Evolutionary conservation across 2,797 vertebrate species (phyloP).

Genomic region (Tapera naevia): DNA sequence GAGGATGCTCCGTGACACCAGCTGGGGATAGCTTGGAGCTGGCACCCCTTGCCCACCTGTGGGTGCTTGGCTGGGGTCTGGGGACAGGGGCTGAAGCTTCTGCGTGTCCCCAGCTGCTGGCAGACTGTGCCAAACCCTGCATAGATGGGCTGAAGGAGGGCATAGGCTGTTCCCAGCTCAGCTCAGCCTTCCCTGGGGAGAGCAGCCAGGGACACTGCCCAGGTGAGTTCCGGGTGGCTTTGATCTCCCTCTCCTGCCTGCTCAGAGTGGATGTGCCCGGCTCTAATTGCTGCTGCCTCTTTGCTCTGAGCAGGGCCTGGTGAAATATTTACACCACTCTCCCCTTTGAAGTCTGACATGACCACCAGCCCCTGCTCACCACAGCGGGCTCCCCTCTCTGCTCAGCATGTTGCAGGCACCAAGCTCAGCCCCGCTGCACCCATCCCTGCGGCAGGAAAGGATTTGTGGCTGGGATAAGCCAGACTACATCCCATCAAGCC

Average conservation of each 20-base stretch:
- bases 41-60: fast-evolving
- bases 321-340: background rate
- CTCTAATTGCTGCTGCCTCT: background rate
- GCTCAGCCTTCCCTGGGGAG: background rate
- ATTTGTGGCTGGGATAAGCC: fast-evolving
- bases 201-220: fast-evolving
- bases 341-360: background rate
- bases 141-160: background rate
- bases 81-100: background rate
- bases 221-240: background rate
- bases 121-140: background rate
- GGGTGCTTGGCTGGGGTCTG: background rate
- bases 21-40: background rate
- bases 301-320: background rate
- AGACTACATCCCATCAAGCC: fast-evolving
- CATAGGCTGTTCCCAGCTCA: background rate
- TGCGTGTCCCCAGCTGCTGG: fast-evolving
- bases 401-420: background rate
- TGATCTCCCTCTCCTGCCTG: background rate
- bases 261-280: fast-evolving
- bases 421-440: background rate
- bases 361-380: fast-evolving
- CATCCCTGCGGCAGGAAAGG: background rate
- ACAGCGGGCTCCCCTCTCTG: background rate
- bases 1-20: background rate